Conservation (phyloP, 2,797 vertebrate species). For the Malurus splendens region DNA sequence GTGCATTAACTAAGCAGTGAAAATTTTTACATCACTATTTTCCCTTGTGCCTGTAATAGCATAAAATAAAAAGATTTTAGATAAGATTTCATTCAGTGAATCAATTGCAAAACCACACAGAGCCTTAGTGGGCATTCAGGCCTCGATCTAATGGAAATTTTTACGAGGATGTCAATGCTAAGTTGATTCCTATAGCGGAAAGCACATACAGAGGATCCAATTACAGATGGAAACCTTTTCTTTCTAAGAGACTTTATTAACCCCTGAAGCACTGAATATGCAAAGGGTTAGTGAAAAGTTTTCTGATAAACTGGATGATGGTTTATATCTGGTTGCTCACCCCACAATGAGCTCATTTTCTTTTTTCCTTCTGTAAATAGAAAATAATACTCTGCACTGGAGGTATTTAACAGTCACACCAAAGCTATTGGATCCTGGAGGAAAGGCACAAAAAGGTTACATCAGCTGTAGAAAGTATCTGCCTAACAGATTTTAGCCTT, state of each 20-base stretch:
- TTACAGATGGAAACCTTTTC: constrained; percentile 68
- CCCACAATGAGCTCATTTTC: neutral
- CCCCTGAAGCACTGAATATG: constrained; percentile 43
- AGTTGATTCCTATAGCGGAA: constrained; percentile 71
- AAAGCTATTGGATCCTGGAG: neutral
- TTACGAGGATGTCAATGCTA: constrained; percentile 71
- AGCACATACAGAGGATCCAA: constrained; percentile 72
- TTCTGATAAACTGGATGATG: neutral
- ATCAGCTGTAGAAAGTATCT: neutral
- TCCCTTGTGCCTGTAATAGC: constrained; percentile 72
- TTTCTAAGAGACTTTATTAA: constrained; percentile 65
- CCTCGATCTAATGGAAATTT: constrained; percentile 76
- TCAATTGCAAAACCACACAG: constrained; percentile 74
- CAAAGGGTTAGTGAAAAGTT: constrained; percentile 10
- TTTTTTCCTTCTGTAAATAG: neutral
- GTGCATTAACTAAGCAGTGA: constrained; percentile 65
- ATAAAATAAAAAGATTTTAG: constrained; percentile 86
- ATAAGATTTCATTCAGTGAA: constrained; percentile 80
- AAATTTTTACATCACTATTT: constrained; percentile 56
- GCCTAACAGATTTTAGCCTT: neutral
- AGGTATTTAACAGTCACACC: neutral
- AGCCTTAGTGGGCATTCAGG: constrained; percentile 67
- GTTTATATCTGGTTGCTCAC: neutral
- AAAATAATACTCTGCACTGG: neutral
- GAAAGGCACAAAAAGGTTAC: neutral